Conservation (phyloP, 2,888 invertebrate species). For the Diplazon laetatorius region DNA sequence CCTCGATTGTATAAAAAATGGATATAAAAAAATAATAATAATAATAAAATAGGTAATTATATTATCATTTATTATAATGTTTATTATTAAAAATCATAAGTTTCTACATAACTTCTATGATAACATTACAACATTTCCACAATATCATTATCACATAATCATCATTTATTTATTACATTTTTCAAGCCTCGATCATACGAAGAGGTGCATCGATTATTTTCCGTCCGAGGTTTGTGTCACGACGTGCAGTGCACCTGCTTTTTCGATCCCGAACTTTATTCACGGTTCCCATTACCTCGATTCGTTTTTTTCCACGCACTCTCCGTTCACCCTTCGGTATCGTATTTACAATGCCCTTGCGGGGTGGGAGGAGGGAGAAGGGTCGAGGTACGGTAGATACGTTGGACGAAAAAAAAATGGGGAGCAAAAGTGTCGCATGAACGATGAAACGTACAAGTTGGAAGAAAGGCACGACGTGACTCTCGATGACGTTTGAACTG, state of each 20-base stretch:
- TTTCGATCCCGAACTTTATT: constrained; percentile 20
- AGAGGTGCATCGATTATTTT: no score
- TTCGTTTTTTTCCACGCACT: constrained; percentile 31
- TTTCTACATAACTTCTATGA: no score
- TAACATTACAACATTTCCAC: no score
- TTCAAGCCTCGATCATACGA: no score
- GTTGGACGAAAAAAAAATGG: constrained; percentile 17
- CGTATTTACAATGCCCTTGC: constrained; percentile 38
- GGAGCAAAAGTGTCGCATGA: constrained; percentile 37
- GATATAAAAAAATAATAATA: no score
- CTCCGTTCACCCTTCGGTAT: constrained; percentile 29
- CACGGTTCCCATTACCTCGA: constrained; percentile 46
- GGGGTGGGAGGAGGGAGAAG: no score
- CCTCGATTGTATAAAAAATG: no score
- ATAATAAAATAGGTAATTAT: no score
- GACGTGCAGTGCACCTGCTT: constrained; percentile 56
- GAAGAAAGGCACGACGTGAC: constrained; percentile 44
- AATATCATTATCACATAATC: no score
- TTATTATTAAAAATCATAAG: no score
- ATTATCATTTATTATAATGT: no score
- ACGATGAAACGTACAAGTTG: constrained; percentile 45
- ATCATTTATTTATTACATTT: no score
- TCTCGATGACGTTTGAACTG: constrained; percentile 36
- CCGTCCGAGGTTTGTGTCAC: constrained; percentile 30
- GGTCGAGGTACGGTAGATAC: constrained; percentile 14